A percentile compares a stretch with the other conserved stretches of the same genome.
Conservation (phyloP, 2,113 vertebrate genomes). For the Carlito syrichta region DNA sequence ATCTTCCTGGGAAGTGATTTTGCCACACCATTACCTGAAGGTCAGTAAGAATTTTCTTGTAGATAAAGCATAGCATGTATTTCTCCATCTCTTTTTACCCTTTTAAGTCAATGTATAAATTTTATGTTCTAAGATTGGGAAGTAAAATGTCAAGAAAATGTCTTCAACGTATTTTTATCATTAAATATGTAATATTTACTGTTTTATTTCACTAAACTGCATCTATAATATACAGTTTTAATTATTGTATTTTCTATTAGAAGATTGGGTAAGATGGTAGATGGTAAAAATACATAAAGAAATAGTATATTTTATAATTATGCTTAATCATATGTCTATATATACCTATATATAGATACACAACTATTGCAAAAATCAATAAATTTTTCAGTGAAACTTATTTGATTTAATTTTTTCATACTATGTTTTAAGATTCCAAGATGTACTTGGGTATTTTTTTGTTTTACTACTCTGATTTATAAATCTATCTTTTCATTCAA, state of each 20-base stretch:
- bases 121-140: background rate
- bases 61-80: background rate
- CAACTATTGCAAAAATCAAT: background rate
- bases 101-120: conserved; percentile 19
- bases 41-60: background rate
- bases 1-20: background rate
- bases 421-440: background rate
- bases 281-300: background rate
- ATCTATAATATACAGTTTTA: background rate
- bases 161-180: background rate
- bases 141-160: background rate
- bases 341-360: too few species aligned
- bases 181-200: background rate
- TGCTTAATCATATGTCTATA: too few species aligned
- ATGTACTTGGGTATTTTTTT: background rate
- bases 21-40: background rate
- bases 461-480: background rate
- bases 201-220: background rate
- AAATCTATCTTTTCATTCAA: background rate
- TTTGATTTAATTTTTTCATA: background rate
- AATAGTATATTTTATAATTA: background rate
- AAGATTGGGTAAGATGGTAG: background rate
- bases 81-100: background rate
- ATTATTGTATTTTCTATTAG: background rate
- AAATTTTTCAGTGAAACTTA: background rate